Evolutionary conservation across 1,140 invertebrate genomes (phyloP), one percentile per base, ranked within the genome.

Genomic region (Babylonia areolata): DNA sequence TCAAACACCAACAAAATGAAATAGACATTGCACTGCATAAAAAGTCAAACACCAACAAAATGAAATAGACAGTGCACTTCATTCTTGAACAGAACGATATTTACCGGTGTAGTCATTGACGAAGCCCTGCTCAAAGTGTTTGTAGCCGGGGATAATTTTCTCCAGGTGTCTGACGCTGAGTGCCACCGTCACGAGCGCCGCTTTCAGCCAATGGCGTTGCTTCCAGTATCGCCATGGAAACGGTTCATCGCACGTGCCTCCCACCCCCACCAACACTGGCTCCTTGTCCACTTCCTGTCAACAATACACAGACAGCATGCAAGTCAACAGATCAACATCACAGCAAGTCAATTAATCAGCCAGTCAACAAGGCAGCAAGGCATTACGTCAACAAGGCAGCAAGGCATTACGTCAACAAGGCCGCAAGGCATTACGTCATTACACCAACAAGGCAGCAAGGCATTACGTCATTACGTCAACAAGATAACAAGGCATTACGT

Each of bases 211-310:
- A 20, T 81, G 84, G 35, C 89, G 81, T 75, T 92, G 91, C 64
- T 90, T 90, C 89, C 91, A 92, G 15, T 87, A 83, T 87, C 89
- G 86, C 91, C 92, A 93, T 86, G 93, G 92, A 89, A 93, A 92
- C 79, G 89, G 87, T 15, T 89, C 88, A 37, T 91, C 88, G 88
- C 90, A 91, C 9, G 88, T 87, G 12, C 92, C 93, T 12, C 93
- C 92, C 0, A 93, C 90, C 23, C 93, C 93, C 28, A 86, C 86
- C n/a, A 93, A 90, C 11, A 86, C 85, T 12, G 89, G 87, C 35
- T 87, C 81, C 17, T 88, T 51, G 71, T 83, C 84, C 0, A 91
- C 89, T 46, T 90, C 90, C 92, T 92, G 88, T 28, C 88, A 58
- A 71, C 58, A 20, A 51, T 51, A 20, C 6, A 51, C 46, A 51